Conservation (phyloP, 2,113 vertebrate species). For the Petaurus breviceps region DNA sequence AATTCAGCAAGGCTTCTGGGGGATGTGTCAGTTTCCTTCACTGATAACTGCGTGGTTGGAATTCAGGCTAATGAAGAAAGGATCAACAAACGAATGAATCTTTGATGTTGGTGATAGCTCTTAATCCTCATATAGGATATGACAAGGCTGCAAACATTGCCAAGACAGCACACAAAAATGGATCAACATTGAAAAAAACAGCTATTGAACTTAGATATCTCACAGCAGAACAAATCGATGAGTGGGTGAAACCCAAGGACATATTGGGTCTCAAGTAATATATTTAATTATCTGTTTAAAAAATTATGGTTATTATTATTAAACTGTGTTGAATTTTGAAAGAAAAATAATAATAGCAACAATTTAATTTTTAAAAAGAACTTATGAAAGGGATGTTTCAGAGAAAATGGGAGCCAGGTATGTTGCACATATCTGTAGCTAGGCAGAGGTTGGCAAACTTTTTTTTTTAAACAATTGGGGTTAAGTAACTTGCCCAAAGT, state of each 20-base stretch:
- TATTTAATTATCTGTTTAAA: conserved; percentile 42
- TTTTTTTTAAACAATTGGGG: no score
- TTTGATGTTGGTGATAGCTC: conserved; percentile 97
- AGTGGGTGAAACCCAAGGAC: conserved; percentile 96
- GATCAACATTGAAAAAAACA: conserved; percentile 92
- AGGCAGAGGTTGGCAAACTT: no score
- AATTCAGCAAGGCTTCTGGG: conserved; percentile 94
- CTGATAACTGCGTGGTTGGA: conserved; percentile 93
- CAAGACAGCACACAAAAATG: conserved; percentile 96
- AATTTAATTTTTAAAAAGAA: no score
- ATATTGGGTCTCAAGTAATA: conserved; percentile 96
- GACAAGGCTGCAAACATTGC: conserved; percentile 98
- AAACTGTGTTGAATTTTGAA: not conserved
- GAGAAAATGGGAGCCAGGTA: no score
- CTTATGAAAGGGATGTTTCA: no score
- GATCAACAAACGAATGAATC: conserved; percentile 96
- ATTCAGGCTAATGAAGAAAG: conserved; percentile 93
- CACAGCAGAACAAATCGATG: conserved; percentile 95
- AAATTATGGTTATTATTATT: conserved; percentile 14
- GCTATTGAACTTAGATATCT: conserved; percentile 95
- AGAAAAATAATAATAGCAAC: not conserved
- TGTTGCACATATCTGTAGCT: no score
- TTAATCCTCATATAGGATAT: conserved; percentile 97
- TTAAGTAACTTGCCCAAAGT: no score
- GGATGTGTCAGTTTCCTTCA: conserved; percentile 94